These are phyloP conservation scores for Acanthopleura granulata DNA, from an alignment of 2,888 invertebrate genomes.

Conservation along the genomic window DNA sequence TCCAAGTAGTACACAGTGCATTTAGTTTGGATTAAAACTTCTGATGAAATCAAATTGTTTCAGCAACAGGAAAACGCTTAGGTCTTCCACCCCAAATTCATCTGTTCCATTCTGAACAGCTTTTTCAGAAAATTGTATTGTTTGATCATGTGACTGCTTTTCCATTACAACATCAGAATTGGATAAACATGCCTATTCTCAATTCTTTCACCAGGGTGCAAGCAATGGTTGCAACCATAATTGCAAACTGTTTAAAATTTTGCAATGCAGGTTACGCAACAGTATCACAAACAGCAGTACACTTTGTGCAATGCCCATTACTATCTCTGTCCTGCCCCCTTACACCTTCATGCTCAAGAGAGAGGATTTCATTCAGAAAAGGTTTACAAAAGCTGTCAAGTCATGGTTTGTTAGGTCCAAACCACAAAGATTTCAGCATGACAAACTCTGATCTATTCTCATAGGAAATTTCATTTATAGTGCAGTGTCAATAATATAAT, in stretches of 20 bases:
- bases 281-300: conserved; percentile 10
- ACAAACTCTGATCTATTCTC: conserved; percentile 3
- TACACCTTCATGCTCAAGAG: not conserved
- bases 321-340: not conserved
- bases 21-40: not conserved
- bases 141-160: not conserved
- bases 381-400: conserved; percentile 9
- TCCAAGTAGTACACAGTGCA: conserved; percentile 9
- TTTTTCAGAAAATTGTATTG: not conserved
- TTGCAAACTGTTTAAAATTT: conserved; percentile 13
- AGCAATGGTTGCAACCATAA: conserved; percentile 7
- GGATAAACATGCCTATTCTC: conserved; percentile 7
- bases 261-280: not conserved
- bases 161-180: not conserved
- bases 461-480: conserved; percentile 12
- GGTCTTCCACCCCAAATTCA: conserved; percentile 6
- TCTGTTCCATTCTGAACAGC: not conserved
- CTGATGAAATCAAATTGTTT: not conserved
- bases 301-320: not conserved
- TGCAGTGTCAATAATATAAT: conserved; percentile 11
- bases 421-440: conserved; percentile 7
- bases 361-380: not conserved
- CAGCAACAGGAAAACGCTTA: not conserved
- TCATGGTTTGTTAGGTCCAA: conserved; percentile 7
- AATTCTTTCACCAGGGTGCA: conserved; percentile 1